Percentiles rank a stretch among this genome's conserved stretches.
Conservation (phyloP, 2,113 vertebrate species). For the Charina bottae region DNA sequence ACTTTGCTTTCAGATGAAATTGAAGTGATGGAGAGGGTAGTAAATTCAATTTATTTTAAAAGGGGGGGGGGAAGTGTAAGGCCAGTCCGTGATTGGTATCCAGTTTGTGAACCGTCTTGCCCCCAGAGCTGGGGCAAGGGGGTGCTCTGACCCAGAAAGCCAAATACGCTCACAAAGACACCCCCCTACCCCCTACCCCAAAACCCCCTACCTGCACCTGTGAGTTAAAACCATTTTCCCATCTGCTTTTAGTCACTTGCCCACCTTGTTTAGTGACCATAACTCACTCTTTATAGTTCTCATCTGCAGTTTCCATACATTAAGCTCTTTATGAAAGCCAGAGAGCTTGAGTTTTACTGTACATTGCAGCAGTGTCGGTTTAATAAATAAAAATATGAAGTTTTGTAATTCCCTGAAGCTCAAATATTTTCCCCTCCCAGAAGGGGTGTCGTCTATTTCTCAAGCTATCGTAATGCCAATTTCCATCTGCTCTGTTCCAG, state of each 20-base stretch:
- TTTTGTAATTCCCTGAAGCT: not conserved
- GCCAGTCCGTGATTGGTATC: not conserved
- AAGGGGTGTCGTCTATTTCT: accelerated
- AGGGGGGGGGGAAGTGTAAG: not conserved
- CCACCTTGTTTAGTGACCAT: accelerated
- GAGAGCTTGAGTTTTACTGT: too few relatives aligned
- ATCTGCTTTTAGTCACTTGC: accelerated
- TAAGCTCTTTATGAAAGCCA: not conserved
- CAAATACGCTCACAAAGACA: not conserved
- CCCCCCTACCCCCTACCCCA: not conserved
- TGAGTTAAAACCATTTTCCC: not conserved
- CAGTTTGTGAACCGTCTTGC: not conserved
- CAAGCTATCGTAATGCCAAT: accelerated
- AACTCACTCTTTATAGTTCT: not conserved
- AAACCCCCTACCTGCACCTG: not conserved
- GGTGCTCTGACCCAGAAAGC: not conserved
- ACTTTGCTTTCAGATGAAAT: too few relatives aligned
- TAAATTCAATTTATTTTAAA: too few relatives aligned
- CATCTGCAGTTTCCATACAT: not conserved
- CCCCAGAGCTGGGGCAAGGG: not conserved
- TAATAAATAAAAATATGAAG: not conserved
- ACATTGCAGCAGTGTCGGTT: not conserved
- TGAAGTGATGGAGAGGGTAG: too few relatives aligned
- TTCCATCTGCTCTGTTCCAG: constrained; percentile 46
- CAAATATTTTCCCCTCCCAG: not conserved